These are phyloP conservation scores for Ctenoplectra terminalis DNA, from an alignment of 1,140 invertebrate species.

Conservation along the genomic window DNA sequence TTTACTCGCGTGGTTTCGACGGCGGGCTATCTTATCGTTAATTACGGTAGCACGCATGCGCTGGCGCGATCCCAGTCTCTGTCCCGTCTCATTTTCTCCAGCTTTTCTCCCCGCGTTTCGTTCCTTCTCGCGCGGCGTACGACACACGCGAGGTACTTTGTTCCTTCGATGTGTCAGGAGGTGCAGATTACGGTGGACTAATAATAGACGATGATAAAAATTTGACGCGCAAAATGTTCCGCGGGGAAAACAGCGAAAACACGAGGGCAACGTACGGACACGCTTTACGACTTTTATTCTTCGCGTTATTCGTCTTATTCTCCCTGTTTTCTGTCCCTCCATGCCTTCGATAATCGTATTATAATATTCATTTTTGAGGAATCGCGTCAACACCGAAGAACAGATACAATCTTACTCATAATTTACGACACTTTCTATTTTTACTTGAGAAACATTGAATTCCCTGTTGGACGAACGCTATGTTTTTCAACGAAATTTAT, in stretches of 20 bases:
- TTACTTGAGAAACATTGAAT: neutral
- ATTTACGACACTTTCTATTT: too few species aligned
- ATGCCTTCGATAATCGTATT: neutral
- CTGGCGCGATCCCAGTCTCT: slow-evolving; percentile 33
- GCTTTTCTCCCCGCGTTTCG: slow-evolving; percentile 15
- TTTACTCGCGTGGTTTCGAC: slow-evolving; percentile 41
- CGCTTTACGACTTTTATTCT: slow-evolving; percentile 40
- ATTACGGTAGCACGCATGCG: slow-evolving; percentile 60
- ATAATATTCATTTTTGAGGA: too few species aligned
- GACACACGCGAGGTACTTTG: slow-evolving; percentile 66
- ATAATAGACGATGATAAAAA: slow-evolving; percentile 81
- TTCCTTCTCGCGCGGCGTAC: slow-evolving; percentile 31
- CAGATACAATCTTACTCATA: neutral
- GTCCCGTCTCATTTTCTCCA: slow-evolving; percentile 39
- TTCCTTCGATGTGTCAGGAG: slow-evolving; percentile 70
- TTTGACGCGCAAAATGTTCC: slow-evolving; percentile 77
- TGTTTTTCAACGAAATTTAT: too few species aligned
- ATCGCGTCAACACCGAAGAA: too few species aligned
- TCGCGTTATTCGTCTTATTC: slow-evolving; percentile 1
- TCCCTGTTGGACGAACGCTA: too few species aligned
- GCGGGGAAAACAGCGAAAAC: slow-evolving; percentile 72
- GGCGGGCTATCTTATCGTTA: slow-evolving; percentile 67
- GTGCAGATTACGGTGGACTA: slow-evolving; percentile 77
- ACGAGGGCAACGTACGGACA: slow-evolving; percentile 74
- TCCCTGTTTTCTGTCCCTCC: too few species aligned